Conservation (phyloP, 2,113 vertebrate genomes). For the Xiphorhynchus elegans region DNA sequence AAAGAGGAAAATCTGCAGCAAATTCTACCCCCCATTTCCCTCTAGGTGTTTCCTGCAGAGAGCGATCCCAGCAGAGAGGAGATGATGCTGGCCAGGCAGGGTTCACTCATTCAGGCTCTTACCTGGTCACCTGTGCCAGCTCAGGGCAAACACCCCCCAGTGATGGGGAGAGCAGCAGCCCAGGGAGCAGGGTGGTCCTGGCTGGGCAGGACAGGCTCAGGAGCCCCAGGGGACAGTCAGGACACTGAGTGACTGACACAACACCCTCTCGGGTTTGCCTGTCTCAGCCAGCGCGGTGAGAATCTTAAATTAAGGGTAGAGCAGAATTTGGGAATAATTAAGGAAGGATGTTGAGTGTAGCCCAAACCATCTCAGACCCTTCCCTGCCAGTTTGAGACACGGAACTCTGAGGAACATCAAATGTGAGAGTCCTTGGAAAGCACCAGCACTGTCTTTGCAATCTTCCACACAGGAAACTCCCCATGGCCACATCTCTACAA, state of each 20-base stretch:
- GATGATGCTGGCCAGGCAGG: neutral
- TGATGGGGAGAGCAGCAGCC: too few species aligned
- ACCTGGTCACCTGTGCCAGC: too few species aligned
- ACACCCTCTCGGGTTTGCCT: neutral
- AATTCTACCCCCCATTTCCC: neutral
- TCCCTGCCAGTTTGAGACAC: neutral
- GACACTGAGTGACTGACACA: too few species aligned
- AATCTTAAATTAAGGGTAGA: neutral
- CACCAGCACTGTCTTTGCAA: neutral
- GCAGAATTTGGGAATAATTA: neutral
- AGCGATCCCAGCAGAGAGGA: neutral
- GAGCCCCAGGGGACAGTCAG: too few species aligned
- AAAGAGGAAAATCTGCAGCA: neutral
- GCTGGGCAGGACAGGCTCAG: too few species aligned
- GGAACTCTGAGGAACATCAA: neutral
- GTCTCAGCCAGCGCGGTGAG: neutral
- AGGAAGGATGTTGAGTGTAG: neutral
- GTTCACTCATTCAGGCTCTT: conserved; percentile 55
- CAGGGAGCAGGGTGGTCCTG: too few species aligned
- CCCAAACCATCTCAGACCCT: neutral
- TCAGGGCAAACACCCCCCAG: too few species aligned
- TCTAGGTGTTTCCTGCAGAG: neutral
- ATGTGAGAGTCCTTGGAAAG: neutral
- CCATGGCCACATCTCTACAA: neutral
- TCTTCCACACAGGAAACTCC: conserved; percentile 23